These are phyloP conservation scores for Xestoiulus laeticollis DNA, from an alignment of 2,888 invertebrate species.

Conservation along the genomic window DNA sequence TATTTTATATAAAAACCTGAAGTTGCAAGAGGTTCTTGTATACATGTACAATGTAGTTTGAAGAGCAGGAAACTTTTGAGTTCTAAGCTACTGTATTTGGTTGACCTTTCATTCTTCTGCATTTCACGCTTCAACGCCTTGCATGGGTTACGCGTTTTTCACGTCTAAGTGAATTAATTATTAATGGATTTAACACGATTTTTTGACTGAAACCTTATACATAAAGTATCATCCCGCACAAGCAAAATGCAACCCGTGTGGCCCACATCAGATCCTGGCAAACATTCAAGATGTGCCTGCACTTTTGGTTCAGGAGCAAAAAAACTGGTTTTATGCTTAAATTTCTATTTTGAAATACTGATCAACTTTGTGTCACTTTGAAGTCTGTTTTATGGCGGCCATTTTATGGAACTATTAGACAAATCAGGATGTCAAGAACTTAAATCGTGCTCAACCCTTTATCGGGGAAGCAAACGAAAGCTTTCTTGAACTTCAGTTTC, in stretches of 20 bases:
- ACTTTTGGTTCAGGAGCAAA: background rate
- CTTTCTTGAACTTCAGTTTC: background rate
- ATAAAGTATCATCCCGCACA: background rate
- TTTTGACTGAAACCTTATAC: background rate
- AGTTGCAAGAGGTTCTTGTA: background rate
- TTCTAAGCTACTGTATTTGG: background rate
- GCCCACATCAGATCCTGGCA: background rate
- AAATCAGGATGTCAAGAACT: background rate
- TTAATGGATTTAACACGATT: slow-evolving; percentile 23
- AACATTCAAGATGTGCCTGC: background rate
- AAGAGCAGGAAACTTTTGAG: background rate
- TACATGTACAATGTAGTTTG: too few relatives aligned
- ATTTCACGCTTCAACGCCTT: background rate
- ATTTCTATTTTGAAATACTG: background rate
- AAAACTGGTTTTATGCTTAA: background rate
- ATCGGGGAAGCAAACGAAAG: background rate
- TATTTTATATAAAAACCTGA: background rate
- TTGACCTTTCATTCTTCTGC: background rate
- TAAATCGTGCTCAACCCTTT: background rate
- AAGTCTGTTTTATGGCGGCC: background rate
- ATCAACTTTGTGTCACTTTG: background rate
- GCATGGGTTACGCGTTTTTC: background rate
- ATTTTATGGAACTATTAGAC: background rate
- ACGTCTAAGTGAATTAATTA: background rate
- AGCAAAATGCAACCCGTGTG: background rate